A percentile compares a stretch with the other conserved stretches of the same genome.
phyloP scores from a whole-genome alignment of 2,797 vertebrate genomes.

The Lacerta agilis region DNA sequence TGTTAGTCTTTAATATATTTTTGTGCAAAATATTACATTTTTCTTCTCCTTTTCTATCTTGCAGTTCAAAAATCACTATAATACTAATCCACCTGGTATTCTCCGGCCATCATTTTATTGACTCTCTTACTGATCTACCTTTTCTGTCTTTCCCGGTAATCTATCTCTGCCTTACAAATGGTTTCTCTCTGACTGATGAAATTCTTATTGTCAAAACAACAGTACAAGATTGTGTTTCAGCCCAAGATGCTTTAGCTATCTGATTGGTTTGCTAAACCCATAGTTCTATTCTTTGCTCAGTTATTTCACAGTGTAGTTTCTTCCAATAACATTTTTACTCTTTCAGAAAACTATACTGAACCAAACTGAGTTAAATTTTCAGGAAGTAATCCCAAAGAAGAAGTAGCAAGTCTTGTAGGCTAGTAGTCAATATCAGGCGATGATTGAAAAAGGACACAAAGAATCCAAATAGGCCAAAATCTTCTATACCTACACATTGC shows the following conservation, averaged over 20 bases:
- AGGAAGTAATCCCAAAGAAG: conserved; percentile 12
- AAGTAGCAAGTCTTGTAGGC: neutral
- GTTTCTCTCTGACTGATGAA: conserved; percentile 14
- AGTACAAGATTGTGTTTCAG: conserved; percentile 5
- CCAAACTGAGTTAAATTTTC: neutral
- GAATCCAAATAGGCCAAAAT: neutral
- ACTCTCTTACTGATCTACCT: conserved; percentile 21
- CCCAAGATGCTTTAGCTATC: conserved; percentile 9
- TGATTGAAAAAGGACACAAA: neutral
- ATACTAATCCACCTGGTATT: conserved; percentile 19
- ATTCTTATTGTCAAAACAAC: conserved; percentile 38
- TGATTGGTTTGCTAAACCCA: conserved; percentile 28
- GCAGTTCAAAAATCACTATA: conserved; percentile 26
- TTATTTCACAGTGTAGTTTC: conserved; percentile 25
- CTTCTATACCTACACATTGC: neutral
- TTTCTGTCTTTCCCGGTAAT: conserved; percentile 35
- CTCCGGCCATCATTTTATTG: conserved; percentile 9
- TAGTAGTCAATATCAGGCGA: conserved; percentile 14
- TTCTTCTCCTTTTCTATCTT: neutral
- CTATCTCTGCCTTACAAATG: conserved; percentile 46
- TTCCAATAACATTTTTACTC: conserved; percentile 34
- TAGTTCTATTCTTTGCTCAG: conserved; percentile 13
- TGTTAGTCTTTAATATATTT: conserved; percentile 16
- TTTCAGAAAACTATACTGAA: neutral
- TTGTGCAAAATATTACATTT: conserved; percentile 24